Base-by-base conservation (phyloP, 2,888 invertebrate genomes). In the Sminthurides aquaticus region DNA sequence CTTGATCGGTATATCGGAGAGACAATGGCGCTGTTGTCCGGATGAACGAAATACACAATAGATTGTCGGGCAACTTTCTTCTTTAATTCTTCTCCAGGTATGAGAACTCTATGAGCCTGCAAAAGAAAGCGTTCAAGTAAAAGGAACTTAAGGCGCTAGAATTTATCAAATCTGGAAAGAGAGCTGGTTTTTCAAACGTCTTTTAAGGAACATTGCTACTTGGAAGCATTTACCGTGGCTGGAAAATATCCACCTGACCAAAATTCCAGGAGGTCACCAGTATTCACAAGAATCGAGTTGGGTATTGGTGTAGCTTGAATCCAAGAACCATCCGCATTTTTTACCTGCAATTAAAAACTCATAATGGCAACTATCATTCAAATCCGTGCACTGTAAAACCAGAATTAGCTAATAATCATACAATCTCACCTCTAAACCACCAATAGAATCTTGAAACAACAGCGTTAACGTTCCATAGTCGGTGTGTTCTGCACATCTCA, bases 391-490 rank as follows among this genome's bases (percentile, higher is more conserved):
- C n/a, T n/a, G n/a, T n/a, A n/a, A n/a, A n/a, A n/a, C n/a, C n/a
- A n/a, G n/a, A n/a, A n/a, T n/a, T n/a, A n/a, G n/a, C n/a, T n/a
- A n/a, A n/a, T n/a, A n/a, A n/a, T n/a, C n/a, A n/a, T n/a, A n/a
- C n/a, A n/a, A n/a, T n/a, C n/a, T 74, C 70, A 85, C 85, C 82
- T 87, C 86, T 8, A 90, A 80, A 1, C 89, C 89, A 18, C 89
- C 88, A 74, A 88, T 88, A 29, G 85, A 84, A 77, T 90, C 89
- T 76, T 82, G 82, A 48, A 87, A 83, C 56, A 89, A 80, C 67
- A 90, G 80, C 22, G 89, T 89, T 77, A 90, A 85, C 57, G 88
- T 88, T 68, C 88, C 88, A 72, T 86, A 86, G 78, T 90, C 90
- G 26, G 86, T 84, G 77, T 88, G 88, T 0, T 86, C 85, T 1